These are phyloP conservation scores for Athene cunicularia DNA, from an alignment of 2,113 vertebrate species.

Conservation along the genomic window DNA sequence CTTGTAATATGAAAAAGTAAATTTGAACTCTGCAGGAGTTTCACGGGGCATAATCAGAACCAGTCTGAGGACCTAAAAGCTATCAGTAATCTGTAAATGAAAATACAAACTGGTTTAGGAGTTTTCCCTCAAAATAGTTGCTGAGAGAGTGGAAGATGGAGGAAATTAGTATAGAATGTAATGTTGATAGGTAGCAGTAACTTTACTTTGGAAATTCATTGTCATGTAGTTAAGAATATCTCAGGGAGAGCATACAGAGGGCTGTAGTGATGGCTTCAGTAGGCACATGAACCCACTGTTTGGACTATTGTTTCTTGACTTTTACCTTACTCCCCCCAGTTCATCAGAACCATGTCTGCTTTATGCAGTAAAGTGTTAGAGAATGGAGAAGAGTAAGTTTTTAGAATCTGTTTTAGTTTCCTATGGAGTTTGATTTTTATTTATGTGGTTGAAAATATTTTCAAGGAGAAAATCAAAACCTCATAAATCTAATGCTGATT, in stretches of 20 bases:
- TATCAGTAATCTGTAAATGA: background rate
- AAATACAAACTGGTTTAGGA: background rate
- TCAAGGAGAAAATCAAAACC: background rate
- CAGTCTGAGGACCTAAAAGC: background rate
- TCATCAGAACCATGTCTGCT: background rate
- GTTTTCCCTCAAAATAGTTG: background rate
- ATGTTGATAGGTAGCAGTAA: background rate
- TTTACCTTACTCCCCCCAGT: background rate
- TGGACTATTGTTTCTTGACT: background rate
- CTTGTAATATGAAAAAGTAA: background rate
- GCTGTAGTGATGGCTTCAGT: background rate
- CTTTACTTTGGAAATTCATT: background rate
- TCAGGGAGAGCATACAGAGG: background rate
- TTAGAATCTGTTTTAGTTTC: background rate
- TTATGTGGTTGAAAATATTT: background rate
- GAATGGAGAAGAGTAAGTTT: background rate
- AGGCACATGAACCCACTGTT: background rate
- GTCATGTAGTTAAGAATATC: background rate
- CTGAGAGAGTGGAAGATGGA: background rate
- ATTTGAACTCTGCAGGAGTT: background rate
- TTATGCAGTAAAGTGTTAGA: background rate
- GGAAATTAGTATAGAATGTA: background rate
- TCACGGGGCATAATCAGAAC: background rate
- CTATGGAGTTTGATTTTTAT: background rate
- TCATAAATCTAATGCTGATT: background rate